Base-by-base conservation (phyloP, 2,113 vertebrate species). In the Poeciliopsis retropinna region DNA sequence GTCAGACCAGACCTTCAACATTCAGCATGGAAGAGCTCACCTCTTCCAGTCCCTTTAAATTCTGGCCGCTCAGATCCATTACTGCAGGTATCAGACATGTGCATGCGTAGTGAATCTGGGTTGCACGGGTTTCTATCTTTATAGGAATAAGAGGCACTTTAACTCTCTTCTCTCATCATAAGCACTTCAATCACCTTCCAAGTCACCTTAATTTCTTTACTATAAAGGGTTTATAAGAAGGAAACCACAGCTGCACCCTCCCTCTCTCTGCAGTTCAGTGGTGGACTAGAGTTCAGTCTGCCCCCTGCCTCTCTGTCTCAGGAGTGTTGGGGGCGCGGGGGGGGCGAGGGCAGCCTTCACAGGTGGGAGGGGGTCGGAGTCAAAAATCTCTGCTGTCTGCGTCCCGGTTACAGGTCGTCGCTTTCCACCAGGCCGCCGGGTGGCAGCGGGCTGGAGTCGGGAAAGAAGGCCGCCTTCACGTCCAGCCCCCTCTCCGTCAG, bases 391-490 rank as follows among this genome's bases (percentile, higher is more conserved):
- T 22, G 22, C 5, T 17, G 9, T 72, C 67, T 13, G 34, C 19
- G 15, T 1, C 9, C 7, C 37, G 47, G 89, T 92, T 96, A 99
- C 95, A 99, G 96, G 84, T 99, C 98, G 12, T 99, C 98, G 0
- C 98, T 99, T 78, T 99, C 98, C 85, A 99, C 97, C 91, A 99
- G 91, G 87, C 94, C 93, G 0, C 97, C 93, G 0, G 96, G 91
- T 81, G 94, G 96, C 67, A 96, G 94, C 0, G 97, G 96, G 73
- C 89, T 96, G 90, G 96, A 95, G 83, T 99, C 98, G 0, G 98
- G 98, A 88, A 99, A 96, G 95, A 99, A 99, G 17, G 98, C 98
- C 0, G 98, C 98, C 92, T 95, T 99, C 90, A 99, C 98, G 72
- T 99, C 97, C 87, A 99, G 95, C 73, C 98, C 98, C 91, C 97